Evolutionary conservation across 53 echinoderm and acorn worm species (phyloP).

Genomic region (Echinarachnius parma): DNA sequence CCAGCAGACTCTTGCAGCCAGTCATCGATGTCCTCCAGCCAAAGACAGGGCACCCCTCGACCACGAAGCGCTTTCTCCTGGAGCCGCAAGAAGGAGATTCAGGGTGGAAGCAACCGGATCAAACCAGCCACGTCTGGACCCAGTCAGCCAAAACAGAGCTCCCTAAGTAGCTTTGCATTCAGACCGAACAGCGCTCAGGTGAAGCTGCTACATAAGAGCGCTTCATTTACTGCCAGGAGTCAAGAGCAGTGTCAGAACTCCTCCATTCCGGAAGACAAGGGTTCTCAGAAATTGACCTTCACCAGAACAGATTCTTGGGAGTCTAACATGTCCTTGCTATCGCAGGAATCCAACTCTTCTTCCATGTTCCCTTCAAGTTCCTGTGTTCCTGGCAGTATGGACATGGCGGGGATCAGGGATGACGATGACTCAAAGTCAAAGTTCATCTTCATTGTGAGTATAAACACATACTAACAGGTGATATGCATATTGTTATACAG

Average conservation of each 20-base stretch:
- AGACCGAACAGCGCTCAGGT: neutral
- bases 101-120: neutral
- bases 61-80: conserved; percentile 31
- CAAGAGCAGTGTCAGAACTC: no score
- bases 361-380: neutral
- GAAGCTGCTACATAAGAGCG: neutral
- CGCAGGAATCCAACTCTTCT: neutral
- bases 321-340: no score
- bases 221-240: no score
- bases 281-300: neutral
- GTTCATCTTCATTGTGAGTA: conserved; percentile 27
- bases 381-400: conserved; percentile 32
- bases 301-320: conserved; percentile 24
- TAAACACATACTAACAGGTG: no score
- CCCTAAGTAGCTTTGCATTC: conserved; percentile 27
- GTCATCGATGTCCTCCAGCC: conserved; percentile 11
- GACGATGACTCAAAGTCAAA: conserved; percentile 1
- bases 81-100: conserved; percentile 26
- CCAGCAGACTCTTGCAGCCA: conserved; percentile 18
- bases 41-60: conserved; percentile 30
- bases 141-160: neutral
- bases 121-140: conserved; percentile 12
- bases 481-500: no score
- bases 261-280: no score
- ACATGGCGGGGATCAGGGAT: conserved; percentile 24